Evolutionary conservation across 2,888 invertebrate species (phyloP), one percentile per base, ranked within the genome.

Genomic region (Odontocolon sp.): DNA sequence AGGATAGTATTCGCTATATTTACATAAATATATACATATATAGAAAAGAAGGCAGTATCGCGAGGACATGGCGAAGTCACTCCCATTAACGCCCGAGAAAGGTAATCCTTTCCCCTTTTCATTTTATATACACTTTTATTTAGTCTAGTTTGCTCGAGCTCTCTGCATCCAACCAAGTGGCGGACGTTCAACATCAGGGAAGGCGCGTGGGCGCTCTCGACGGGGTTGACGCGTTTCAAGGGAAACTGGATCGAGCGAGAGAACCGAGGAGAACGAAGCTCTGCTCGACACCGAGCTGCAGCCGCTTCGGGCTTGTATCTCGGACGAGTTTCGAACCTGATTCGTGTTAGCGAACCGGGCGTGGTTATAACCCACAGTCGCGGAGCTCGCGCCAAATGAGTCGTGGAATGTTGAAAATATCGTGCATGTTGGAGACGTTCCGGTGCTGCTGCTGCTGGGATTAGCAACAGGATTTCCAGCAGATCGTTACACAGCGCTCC

Each of bases 331-430:
- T 70, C 52, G 63, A 75, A 75, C 75, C 78, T 71, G 78, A 75
- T 78, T 78, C 69, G 70, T 56, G 23, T 74, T 74, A 38, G 70
- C 66, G 59, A n/a, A 61, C 69, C 77, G 78, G 75, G 70, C 78
- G 70, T 75, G 75, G 78, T n/a, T n/a, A n/a, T 78, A 70, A 63
- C 78, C 56, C 70, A 68, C 76, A 56, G 52, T 56, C 23, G 56
- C 31, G 52, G 18, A 33, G 38, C 42, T 40, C 77, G 42, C 78
- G 82, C 81, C 66, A 80, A 81, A 82, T 81, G 83, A 83, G 80
- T 80, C 80, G 80, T 73, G 83, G 82, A 84, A 84, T 82, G 83
- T 69, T 79, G 82, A 77, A 80, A 79, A 81, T 82, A 84, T 84
- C 83, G 45, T 56, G 50, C 50, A 57, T 57, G 26, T 56, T 50